These are phyloP conservation scores for Aphidoletes aphidimyza DNA, from an alignment of 2,888 invertebrate species.

Conservation along the genomic window DNA sequence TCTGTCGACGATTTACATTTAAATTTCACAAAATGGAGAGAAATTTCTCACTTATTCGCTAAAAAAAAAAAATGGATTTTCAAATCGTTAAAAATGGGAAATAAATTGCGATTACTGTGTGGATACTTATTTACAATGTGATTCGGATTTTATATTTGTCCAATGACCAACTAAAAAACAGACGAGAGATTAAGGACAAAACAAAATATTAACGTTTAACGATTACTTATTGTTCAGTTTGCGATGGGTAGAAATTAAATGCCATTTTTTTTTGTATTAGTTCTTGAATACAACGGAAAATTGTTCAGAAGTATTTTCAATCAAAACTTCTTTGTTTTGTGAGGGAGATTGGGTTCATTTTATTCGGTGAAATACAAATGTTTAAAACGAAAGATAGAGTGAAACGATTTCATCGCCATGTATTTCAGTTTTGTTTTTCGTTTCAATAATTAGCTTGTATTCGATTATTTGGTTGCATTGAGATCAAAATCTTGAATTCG, in stretches of 20 bases:
- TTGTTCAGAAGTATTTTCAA: not conserved
- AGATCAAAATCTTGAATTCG: slow-evolving; percentile 49
- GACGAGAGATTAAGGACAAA: not conserved
- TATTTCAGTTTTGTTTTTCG: not conserved
- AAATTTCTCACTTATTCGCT: slow-evolving; percentile 1
- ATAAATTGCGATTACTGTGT: not conserved
- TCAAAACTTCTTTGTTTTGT: not conserved
- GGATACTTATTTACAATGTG: not conserved
- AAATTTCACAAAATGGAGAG: not conserved
- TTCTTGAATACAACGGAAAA: slow-evolving; percentile 14
- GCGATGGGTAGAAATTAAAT: slow-evolving; percentile 41
- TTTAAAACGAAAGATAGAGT: slow-evolving; percentile 10
- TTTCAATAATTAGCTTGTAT: not conserved
- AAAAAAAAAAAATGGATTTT: not conserved
- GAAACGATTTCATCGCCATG: not conserved
- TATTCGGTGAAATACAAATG: not conserved
- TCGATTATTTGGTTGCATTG: slow-evolving; percentile 54
- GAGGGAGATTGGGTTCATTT: not conserved
- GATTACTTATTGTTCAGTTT: slow-evolving; percentile 35
- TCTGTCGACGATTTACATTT: not conserved
- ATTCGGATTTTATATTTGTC: not conserved
- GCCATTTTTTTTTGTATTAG: slow-evolving; percentile 2
- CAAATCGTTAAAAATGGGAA: slow-evolving; percentile 19
- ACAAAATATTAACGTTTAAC: slow-evolving; percentile 29
- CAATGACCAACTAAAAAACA: slow-evolving; percentile 11